These are phyloP conservation scores for Apostichopus leukothele DNA, from an alignment of 53 echinoderm and acorn worm genomes.

Conservation along the genomic window DNA sequence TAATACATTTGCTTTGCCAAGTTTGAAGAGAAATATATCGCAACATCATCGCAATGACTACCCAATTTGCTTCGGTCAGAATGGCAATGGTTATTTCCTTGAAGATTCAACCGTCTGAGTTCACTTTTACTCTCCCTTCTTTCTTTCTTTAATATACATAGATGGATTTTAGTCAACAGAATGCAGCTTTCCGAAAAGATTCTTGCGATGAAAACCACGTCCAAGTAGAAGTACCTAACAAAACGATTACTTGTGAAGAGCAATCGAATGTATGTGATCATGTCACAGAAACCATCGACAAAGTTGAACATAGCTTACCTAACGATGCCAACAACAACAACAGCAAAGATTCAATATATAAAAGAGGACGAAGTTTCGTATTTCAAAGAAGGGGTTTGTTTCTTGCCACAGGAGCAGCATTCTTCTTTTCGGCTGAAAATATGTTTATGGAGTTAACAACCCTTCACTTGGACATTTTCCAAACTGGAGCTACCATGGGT, in stretches of 20 bases:
- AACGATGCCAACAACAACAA: too few species aligned
- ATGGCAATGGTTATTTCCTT: too few species aligned
- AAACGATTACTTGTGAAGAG: background rate
- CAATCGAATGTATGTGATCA: background rate
- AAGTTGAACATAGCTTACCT: too few species aligned
- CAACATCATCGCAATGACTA: too few species aligned
- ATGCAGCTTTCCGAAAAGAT: background rate
- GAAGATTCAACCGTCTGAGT: too few species aligned
- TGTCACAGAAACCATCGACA: too few species aligned
- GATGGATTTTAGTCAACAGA: background rate
- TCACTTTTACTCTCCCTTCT: too few species aligned
- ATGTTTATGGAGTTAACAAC: slow-evolving; percentile 31
- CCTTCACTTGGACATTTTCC: background rate
- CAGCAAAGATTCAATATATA: background rate
- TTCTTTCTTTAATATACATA: background rate
- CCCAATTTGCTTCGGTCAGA: too few species aligned
- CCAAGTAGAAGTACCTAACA: background rate
- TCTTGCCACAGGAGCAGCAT: slow-evolving; percentile 28
- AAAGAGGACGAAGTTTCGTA: background rate
- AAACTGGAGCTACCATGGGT: background rate
- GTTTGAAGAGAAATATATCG: too few species aligned
- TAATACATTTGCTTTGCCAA: too few species aligned
- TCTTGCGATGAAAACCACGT: background rate
- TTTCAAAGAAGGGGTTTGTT: slow-evolving; percentile 18
- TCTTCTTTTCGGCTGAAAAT: slow-evolving; percentile 32